Evolutionary conservation across 2,797 vertebrate species (phyloP), one percentile per base, ranked within the genome.

Genomic region (Aphelocoma californica): DNA sequence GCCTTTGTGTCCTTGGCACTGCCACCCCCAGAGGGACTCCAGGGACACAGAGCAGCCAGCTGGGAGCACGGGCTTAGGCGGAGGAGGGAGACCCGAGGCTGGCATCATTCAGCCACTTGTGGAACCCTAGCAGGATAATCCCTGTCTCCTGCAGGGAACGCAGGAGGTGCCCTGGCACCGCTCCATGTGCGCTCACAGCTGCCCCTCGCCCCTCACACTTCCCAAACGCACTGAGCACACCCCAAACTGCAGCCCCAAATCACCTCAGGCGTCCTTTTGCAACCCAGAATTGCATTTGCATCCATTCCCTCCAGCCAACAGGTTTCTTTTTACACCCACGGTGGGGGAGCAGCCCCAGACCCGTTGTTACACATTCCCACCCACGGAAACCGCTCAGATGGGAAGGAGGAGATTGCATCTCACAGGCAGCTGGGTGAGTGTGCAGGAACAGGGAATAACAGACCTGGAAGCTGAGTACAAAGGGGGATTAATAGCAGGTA

Each of bases 141-240:
- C 50, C 28, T 11, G 34, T 18, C 12, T 32, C 44, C 48, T 3
- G n/a, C 40, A 23, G 54, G n/a, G n/a, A 2, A 12, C 4, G 10
- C 9, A 1, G 36, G 38, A 20, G 1, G 1, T 15, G 26, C 31
- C 7, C 0, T 9, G 3, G 10, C 12, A 6, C 31, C 1, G 31
- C 40, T 40, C 47, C 18, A 0, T 12, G 36, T 19, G 18, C 18
- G 1, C 44, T 8, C 73, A 2, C 32, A 2, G 10, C 67, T 45
- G 62, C 65, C 62, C 6, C 21, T 28, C 53, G 4, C 60, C 5
- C 48, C 45, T 32, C 10, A 12, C 47, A 0, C 45, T 23, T 7
- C 4, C 50, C 75, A 40, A 21, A 32, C 1, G 14, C 79, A 2
- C 2, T 4, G n/a, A 42, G 31, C 51, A 26, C 32, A 12, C 6